phyloP scores from a whole-genome alignment of 2,113 vertebrate species.

The Odontesthes bonariensis region DNA sequence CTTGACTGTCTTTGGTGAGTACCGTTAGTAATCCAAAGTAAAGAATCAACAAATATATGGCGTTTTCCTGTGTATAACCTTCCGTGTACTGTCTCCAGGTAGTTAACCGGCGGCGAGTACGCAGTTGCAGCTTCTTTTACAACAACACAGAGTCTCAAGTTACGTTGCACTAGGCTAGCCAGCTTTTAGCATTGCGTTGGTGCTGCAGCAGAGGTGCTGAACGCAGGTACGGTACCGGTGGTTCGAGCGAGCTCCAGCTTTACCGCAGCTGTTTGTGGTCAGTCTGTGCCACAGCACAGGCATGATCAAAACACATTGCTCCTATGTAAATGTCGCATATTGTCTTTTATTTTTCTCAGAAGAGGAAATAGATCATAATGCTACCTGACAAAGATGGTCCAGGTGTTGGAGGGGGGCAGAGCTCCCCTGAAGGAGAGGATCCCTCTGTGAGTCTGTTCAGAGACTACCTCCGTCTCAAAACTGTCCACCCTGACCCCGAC shows the following conservation, averaged over 20 bases:
- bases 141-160: neutral
- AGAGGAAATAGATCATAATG: constrained; percentile 59
- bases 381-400: constrained; percentile 83
- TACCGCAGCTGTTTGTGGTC: neutral
- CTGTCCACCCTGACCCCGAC: constrained; percentile 92
- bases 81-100: neutral
- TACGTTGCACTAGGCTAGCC: constrained; percentile 4
- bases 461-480: constrained; percentile 90
- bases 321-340: neutral
- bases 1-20: neutral
- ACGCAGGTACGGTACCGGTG: constrained; percentile 11
- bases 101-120: neutral
- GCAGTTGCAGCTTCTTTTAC: neutral
- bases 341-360: constrained; percentile 25
- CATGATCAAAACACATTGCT: neutral
- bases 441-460: constrained; percentile 90
- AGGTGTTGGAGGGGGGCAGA: constrained; percentile 57
- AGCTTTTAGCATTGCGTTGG: neutral
- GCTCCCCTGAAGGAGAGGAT: constrained; percentile 79
- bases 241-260: neutral
- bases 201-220: neutral
- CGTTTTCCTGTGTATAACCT: neutral
- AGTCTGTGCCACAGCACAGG: neutral
- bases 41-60: neutral
- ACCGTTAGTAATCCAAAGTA: neutral